These are phyloP conservation scores for Allophyes oxyacanthae DNA, from an alignment of 2,888 invertebrate genomes.

Conservation along the genomic window DNA sequence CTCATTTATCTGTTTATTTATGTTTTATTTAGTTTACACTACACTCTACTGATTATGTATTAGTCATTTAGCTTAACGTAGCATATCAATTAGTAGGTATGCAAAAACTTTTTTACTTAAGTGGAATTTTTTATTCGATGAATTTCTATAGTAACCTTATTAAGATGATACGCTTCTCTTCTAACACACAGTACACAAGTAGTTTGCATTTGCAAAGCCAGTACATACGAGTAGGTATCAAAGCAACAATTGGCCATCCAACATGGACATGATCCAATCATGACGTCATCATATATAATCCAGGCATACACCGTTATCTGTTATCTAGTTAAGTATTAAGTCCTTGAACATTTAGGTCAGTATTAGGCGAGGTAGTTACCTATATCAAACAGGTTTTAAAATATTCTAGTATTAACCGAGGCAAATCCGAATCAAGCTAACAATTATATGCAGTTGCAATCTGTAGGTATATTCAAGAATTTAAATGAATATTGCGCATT, in stretches of 20 bases:
- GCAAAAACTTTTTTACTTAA: too few relatives aligned
- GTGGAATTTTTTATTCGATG: too few relatives aligned
- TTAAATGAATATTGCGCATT: conserved; percentile 13
- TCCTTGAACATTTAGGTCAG: conserved; percentile 53
- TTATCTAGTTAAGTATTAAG: conserved; percentile 35
- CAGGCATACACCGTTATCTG: conserved; percentile 41
- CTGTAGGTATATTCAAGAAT: conserved; percentile 15
- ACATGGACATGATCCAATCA: conserved; percentile 9
- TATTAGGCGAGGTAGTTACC: conserved; percentile 28
- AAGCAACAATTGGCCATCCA: neutral
- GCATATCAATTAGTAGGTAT: too few relatives aligned
- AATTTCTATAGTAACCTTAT: too few relatives aligned
- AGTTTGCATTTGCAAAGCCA: neutral
- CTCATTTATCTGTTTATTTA: conserved; percentile 29
- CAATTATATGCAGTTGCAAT: conserved; percentile 31
- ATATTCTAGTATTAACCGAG: conserved; percentile 33
- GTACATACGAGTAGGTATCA: neutral
- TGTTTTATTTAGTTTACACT: conserved; percentile 14
- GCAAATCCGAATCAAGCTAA: conserved; percentile 8
- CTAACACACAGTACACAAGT: too few relatives aligned
- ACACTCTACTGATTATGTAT: neutral
- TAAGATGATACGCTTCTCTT: too few relatives aligned
- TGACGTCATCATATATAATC: conserved; percentile 46
- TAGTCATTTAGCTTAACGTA: too few relatives aligned
- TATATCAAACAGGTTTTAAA: conserved; percentile 45